phyloP scores from a whole-genome alignment of 2,113 vertebrate species.

The Clarias magur region DNA sequence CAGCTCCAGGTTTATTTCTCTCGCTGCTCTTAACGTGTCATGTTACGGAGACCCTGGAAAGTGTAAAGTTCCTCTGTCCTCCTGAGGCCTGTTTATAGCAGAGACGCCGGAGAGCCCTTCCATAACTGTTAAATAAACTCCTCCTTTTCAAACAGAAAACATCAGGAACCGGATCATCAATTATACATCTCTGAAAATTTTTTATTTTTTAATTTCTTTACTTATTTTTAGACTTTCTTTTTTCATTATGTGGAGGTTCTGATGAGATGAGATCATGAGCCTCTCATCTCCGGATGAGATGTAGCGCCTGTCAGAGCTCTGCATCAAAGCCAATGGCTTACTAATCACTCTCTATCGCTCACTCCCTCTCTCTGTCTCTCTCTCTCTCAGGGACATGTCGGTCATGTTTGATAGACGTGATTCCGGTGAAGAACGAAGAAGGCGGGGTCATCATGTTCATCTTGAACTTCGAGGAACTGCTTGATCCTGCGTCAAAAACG shows the following conservation, averaged over 20 bases:
- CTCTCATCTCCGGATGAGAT: not conserved
- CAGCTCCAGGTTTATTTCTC: not conserved
- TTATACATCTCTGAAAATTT: not conserved
- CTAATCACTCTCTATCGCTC: not conserved
- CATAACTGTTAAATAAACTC: not conserved
- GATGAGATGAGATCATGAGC: not conserved
- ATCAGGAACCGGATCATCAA: not conserved
- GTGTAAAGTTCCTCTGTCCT: not conserved
- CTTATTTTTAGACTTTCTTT: not conserved
- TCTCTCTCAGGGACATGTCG: slow-evolving; percentile 81
- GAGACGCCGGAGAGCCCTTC: not conserved
- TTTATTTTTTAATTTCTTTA: no score
- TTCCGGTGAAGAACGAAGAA: slow-evolving; percentile 94
- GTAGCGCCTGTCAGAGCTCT: not conserved
- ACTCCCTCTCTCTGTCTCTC: not conserved
- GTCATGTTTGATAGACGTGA: slow-evolving; percentile 90
- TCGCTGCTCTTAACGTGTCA: not conserved
- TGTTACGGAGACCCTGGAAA: not conserved
- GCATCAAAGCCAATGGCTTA: not conserved
- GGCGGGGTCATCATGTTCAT: slow-evolving; percentile 97
- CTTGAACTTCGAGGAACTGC: slow-evolving; percentile 93
- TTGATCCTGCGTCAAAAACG: slow-evolving; percentile 66
- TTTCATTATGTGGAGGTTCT: not conserved
- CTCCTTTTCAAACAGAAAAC: not conserved
- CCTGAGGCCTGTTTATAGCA: not conserved